A percentile compares a stretch with the other conserved stretches of the same genome.
Conservation (phyloP, 2,113 vertebrate species). For the Phocoena sinus region DNA sequence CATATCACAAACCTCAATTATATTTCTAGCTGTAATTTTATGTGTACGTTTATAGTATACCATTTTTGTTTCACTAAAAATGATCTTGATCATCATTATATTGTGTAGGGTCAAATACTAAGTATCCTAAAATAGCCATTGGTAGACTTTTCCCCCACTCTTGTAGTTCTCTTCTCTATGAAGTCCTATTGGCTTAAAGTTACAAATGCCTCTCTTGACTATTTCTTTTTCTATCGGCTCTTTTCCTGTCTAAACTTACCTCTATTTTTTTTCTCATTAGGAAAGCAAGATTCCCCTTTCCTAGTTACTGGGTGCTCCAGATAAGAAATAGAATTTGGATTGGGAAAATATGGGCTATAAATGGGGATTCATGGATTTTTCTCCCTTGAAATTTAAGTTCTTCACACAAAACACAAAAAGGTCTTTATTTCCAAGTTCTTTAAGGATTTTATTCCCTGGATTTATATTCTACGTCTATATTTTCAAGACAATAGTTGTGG, state of each 20-base stretch:
- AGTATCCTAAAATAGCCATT: background rate
- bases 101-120: background rate
- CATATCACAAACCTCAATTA: background rate
- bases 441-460: background rate
- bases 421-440: background rate
- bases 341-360: background rate
- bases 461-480: background rate
- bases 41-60: background rate
- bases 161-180: background rate
- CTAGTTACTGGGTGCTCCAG: background rate
- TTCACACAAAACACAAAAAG: constrained; percentile 11
- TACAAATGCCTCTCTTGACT: background rate
- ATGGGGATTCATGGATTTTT: background rate
- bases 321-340: background rate
- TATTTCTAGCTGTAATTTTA: background rate
- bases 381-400: background rate
- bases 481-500: background rate
- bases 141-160: accelerated
- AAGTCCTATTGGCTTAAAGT: background rate
- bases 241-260: background rate
- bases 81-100: background rate
- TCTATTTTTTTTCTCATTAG: background rate
- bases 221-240: background rate
- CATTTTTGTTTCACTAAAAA: background rate
- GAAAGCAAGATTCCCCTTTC: background rate